Conservation (phyloP, 1,140 invertebrate genomes). For the Littorina saxatilis region DNA sequence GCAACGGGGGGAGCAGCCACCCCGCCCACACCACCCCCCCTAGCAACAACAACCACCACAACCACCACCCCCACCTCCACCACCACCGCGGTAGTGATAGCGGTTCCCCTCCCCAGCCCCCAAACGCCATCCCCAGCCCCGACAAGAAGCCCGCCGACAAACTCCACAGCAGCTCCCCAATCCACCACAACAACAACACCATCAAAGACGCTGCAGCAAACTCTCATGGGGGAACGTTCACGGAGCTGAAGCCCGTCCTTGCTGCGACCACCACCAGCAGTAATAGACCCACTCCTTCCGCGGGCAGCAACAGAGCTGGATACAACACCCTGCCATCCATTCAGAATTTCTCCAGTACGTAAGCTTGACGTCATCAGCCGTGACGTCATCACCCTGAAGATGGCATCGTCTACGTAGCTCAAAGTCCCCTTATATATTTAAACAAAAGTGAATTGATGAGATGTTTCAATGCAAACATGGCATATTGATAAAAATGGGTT, state of each 20-base stretch:
- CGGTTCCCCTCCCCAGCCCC: conserved; percentile 33
- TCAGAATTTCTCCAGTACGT: conserved; percentile 34
- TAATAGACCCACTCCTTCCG: not conserved
- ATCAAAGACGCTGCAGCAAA: not conserved
- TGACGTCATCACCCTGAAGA: too few relatives aligned
- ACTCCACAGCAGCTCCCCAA: not conserved
- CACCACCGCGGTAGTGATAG: conserved; percentile 31
- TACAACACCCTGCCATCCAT: conserved; percentile 26
- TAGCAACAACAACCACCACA: conserved; percentile 32
- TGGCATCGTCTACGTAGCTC: too few relatives aligned
- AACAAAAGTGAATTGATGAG: too few relatives aligned
- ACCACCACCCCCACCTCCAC: not conserved
- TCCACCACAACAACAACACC: conserved; percentile 19
- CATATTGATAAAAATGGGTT: too few relatives aligned
- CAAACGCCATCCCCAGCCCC: not conserved
- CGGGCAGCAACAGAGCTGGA: not conserved
- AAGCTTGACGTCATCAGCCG: not conserved
- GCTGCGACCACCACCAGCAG: conserved; percentile 6
- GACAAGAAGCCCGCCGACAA: not conserved
- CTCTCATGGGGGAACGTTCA: conserved; percentile 37
- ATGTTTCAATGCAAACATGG: too few relatives aligned
- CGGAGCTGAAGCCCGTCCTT: conserved; percentile 43
- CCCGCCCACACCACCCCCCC: conserved; percentile 25
- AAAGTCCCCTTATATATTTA: too few relatives aligned
- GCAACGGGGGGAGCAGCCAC: not conserved